Base-by-base conservation (phyloP, 2,888 invertebrate species). In the Chouioia cunea region DNA sequence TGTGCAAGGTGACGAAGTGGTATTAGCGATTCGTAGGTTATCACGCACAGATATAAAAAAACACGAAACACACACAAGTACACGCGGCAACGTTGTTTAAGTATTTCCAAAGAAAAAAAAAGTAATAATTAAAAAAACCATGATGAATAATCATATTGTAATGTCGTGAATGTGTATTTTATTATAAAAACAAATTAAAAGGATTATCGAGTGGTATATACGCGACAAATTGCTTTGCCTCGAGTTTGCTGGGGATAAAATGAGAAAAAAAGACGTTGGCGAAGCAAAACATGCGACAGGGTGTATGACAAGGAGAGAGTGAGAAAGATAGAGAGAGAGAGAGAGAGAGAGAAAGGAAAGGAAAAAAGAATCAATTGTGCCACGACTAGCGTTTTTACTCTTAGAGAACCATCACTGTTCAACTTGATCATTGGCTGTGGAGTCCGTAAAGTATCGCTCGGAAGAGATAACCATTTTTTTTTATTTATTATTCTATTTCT, bases 151-250 rank as follows among this genome's bases (percentile, higher is more conserved):
- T 78, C 75, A 76, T 76, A 75, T 67, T 77, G 77, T 80, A 80
- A 79, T 77, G 77, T 79, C 77, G 80, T 80, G 82, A 81, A 81
- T 81, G 82, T 80, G 82, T 82, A 82, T 82, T 83, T 83, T 82
- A 82, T 82, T 81, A 82, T 81, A 78, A 79, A 77, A 78, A 77
- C 76, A 73, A 73, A 65, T 43, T 69, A 52, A 58, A 56, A n/a
- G 54, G 70, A 27, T 65, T 64, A 52, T 50, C 70, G 54, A 20
- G 47, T 66, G 52, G 47, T 62, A 66, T 67, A 57, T 67, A n/a
- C n/a, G 64, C 63, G 54, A 58, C 71, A 59, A 66, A 52, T 57
- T 62, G 65, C 62, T 65, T 65, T 46, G 65, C n/a, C 46, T 58
- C 15, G 60, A 63, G 63, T 65, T 62, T 69, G 66, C 66, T 65